These are phyloP conservation scores for Drosophila meridiana DNA, from an alignment of 2,888 invertebrate species.

Conservation along the genomic window DNA sequence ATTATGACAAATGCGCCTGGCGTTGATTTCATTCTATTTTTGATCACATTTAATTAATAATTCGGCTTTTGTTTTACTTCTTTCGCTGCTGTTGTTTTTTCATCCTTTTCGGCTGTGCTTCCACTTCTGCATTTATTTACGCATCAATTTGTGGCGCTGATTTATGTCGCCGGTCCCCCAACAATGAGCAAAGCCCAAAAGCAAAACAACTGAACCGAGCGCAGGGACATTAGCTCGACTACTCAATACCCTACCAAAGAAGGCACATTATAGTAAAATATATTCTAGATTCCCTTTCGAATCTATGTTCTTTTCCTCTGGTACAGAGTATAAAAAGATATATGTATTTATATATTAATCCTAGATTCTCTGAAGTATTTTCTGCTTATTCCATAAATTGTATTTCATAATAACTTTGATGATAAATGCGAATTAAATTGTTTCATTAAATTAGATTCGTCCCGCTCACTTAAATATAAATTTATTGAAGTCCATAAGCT, in stretches of 20 bases:
- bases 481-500: neutral
- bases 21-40: constrained; percentile 65
- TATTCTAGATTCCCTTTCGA: neutral
- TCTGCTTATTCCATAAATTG: neutral
- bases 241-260: neutral
- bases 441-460: constrained; percentile 1
- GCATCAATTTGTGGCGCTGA: constrained; percentile 76
- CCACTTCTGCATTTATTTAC: constrained; percentile 65
- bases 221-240: neutral
- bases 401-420: neutral
- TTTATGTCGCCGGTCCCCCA: constrained; percentile 67
- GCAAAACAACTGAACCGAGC: neutral
- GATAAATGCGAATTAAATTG: neutral
- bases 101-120: constrained; percentile 59
- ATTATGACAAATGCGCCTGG: constrained; percentile 23
- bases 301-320: neutral
- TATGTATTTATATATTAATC: neutral
- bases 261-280: neutral
- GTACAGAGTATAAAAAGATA: neutral
- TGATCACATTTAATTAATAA: constrained; percentile 71
- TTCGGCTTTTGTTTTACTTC: constrained; percentile 32
- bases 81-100: neutral
- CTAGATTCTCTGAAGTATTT: neutral
- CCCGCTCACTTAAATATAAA: neutral
- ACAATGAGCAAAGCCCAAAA: constrained; percentile 20